Conservation (phyloP, 2,113 vertebrate species). For the Myodes glareolus region DNA sequence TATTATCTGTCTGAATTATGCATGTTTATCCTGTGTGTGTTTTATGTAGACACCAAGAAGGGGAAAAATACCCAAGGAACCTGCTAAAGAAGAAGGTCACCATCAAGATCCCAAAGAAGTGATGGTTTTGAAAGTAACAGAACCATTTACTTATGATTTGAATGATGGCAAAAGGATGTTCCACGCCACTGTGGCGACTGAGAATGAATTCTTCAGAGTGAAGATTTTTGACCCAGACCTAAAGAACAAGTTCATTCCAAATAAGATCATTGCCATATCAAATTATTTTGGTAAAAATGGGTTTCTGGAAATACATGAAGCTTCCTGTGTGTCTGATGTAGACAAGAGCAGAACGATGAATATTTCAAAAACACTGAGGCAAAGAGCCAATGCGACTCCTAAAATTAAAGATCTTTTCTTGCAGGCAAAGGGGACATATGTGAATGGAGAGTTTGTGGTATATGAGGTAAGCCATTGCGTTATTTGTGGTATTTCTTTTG, state of each 20-base stretch:
- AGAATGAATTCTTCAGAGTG: neutral
- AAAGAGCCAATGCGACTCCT: conserved; percentile 29
- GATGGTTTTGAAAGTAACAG: conserved; percentile 45
- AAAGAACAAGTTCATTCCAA: neutral
- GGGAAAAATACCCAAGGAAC: neutral
- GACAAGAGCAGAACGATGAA: neutral
- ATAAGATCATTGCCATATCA: neutral
- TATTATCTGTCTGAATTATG: neutral
- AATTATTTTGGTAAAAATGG: neutral
- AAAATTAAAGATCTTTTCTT: conserved; percentile 33
- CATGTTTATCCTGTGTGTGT: neutral
- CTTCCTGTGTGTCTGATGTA: neutral
- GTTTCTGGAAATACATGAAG: neutral
- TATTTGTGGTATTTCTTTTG: neutral
- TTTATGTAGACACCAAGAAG: neutral
- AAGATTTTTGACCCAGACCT: neutral
- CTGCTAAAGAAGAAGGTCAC: neutral
- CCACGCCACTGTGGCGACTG: conserved; percentile 64
- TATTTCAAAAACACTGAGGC: neutral
- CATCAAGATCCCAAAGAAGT: conserved; percentile 3
- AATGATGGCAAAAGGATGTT: neutral
- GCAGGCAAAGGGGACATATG: neutral
- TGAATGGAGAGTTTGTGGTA: conserved; percentile 49
- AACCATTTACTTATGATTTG: neutral
- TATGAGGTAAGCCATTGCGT: conserved; percentile 6